These are phyloP conservation scores for Labeo calbasu DNA, from an alignment of 2,797 vertebrate genomes.

Conservation along the genomic window DNA sequence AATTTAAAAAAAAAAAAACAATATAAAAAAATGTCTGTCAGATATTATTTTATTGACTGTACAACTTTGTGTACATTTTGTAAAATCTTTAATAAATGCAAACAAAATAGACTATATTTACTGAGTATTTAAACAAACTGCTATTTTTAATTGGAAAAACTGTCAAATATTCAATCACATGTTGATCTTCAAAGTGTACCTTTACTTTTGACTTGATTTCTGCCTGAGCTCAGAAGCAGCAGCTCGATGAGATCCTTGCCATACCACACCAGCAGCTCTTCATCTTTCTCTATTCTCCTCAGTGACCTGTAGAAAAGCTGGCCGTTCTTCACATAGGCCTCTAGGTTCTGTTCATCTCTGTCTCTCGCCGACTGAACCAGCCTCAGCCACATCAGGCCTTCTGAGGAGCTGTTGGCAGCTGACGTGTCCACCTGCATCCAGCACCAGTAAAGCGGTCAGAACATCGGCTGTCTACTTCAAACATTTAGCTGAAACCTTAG, in stretches of 20 bases:
- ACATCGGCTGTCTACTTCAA: not conserved
- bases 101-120: too few species aligned
- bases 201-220: conserved; percentile 85
- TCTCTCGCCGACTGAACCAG: conserved; percentile 94
- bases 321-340: conserved; percentile 96
- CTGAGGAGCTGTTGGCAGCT: conserved; percentile 90
- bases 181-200: conserved; percentile 70
- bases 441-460: not conserved
- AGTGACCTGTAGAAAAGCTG: conserved; percentile 95
- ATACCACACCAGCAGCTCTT: conserved; percentile 97
- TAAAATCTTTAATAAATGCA: too few species aligned
- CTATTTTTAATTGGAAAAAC: not conserved
- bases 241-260: conserved; percentile 92
- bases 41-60: not conserved
- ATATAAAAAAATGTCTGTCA: not conserved
- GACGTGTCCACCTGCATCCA: conserved; percentile 91
- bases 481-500: not conserved
- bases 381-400: conserved; percentile 95
- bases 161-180: not conserved
- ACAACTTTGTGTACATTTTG: too few species aligned
- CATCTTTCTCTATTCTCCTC: conserved; percentile 93
- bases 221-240: conserved; percentile 84
- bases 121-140: not conserved
- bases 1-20: not conserved
- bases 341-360: conserved; percentile 94